These are phyloP conservation scores for Acanthornis magna DNA, from an alignment of 2,797 vertebrate species.

Conservation along the genomic window DNA sequence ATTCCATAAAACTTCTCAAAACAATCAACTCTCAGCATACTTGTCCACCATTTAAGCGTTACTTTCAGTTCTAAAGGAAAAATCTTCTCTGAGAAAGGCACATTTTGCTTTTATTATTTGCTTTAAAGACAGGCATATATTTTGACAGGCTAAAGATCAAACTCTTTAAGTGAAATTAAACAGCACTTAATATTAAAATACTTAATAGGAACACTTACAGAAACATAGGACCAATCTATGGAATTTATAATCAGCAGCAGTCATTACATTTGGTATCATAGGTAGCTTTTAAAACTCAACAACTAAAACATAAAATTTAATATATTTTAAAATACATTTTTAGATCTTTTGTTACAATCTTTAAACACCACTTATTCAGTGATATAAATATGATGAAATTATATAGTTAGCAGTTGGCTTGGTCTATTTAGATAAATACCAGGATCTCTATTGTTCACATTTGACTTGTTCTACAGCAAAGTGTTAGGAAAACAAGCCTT, in stretches of 20 bases:
- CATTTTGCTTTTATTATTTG: constrained; percentile 47
- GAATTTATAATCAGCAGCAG: background rate
- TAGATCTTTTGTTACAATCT: constrained; percentile 39
- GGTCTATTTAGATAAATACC: background rate
- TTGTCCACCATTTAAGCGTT: background rate
- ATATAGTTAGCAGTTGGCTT: background rate
- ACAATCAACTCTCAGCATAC: background rate
- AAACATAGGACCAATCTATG: background rate
- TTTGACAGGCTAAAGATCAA: constrained; percentile 28
- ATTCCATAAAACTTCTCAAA: constrained; percentile 8
- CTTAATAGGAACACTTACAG: constrained; percentile 22
- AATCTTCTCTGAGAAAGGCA: constrained; percentile 28
- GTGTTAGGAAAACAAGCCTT: constrained; percentile 18
- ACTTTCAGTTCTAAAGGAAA: constrained; percentile 14
- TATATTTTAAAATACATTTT: constrained; percentile 36
- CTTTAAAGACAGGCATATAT: constrained; percentile 22
- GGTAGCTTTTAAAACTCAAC: background rate
- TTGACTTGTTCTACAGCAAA: constrained; percentile 12
- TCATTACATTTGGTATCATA: constrained; percentile 4
- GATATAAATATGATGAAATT: constrained; percentile 8
- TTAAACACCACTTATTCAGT: constrained; percentile 1
- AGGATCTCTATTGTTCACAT: background rate
- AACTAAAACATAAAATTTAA: background rate
- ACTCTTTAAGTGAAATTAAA: constrained; percentile 20
- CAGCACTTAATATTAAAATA: constrained; percentile 22